phyloP scores from a whole-genome alignment of 2,797 vertebrate genomes.

The Hephaestus fuliginosus region DNA sequence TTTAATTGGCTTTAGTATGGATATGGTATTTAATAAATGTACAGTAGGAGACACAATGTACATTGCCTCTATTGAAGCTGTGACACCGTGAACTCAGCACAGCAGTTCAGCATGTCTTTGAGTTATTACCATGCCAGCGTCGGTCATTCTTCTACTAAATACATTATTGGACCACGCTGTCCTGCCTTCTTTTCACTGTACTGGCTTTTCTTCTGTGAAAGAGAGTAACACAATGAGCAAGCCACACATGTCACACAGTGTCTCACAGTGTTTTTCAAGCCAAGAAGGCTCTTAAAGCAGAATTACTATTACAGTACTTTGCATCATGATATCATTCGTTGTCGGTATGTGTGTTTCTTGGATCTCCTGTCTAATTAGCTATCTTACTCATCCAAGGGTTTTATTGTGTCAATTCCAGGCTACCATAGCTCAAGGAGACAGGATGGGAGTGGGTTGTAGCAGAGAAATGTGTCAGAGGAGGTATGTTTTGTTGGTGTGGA shows the following conservation, averaged over 20 bases:
- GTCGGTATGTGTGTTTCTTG: constrained; percentile 14
- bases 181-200: background rate
- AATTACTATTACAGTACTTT: constrained; percentile 54
- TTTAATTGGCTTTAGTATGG: background rate
- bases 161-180: background rate
- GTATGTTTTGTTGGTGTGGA: constrained; percentile 4
- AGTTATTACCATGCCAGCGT: background rate
- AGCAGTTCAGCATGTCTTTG: background rate
- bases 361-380: constrained; percentile 58
- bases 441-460: background rate
- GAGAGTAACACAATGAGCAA: background rate
- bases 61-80: background rate
- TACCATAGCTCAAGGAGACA: constrained; percentile 10
- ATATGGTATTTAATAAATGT: background rate
- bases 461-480: background rate
- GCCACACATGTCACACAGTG: too few species aligned
- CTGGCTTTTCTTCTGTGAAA: background rate
- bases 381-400: constrained; percentile 1
- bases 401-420: constrained; percentile 24
- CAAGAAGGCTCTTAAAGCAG: constrained; percentile 9
- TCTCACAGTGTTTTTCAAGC: background rate
- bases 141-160: background rate
- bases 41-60: background rate
- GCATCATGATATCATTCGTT: constrained; percentile 46
- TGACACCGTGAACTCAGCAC: background rate